Base-by-base conservation (phyloP, 2,888 invertebrate genomes). In the Apantesis nais region DNA sequence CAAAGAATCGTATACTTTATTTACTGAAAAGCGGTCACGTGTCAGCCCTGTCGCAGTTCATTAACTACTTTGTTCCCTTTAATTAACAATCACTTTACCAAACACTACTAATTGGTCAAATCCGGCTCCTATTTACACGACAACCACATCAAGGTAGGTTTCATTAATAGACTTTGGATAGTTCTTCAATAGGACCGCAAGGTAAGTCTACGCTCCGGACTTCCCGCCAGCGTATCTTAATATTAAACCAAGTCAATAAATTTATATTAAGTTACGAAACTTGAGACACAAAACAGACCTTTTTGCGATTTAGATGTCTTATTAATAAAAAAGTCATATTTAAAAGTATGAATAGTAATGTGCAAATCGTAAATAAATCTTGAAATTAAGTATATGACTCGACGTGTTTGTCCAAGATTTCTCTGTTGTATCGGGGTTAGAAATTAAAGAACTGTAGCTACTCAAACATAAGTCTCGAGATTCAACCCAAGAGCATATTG, bases 311-410 rank as follows among this genome's bases (percentile, higher is more conserved):
- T 37, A 66, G 62, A 70, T 62, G 39, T 62, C 62, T 62, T 62
- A 70, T 44, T 66, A 66, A n/a, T n/a, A n/a, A 66, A 66, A 44
- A 70, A 48, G 29, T 22, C 48, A 62, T 70, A 66, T 70, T 70
- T 70, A 11, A 66, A 52, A 65, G 22, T n/a, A 14, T 66, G 70
- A 37, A 58, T 70, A 66, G 31, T 66, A 65, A 69, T 60, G 60
- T 14, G 0, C n/a, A 60, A 39, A 3, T 12, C n/a, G 55, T 63
- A 64, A 44, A 64, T 60, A 39, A 29, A 44, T n/a, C 37, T 25
- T 16, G 9, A 68, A n/a, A 58, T 52, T 41, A 48, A 31, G 52
- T 58, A 9, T 41, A 25, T 39, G 39, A 41, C 22, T 52, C 37
- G 29, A n/a, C n/a, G 19, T 29, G 22, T 62, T 39, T 62, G 55